phyloP scores from a whole-genome alignment of 2,113 vertebrate species.

The Corythaixoides concolor region DNA sequence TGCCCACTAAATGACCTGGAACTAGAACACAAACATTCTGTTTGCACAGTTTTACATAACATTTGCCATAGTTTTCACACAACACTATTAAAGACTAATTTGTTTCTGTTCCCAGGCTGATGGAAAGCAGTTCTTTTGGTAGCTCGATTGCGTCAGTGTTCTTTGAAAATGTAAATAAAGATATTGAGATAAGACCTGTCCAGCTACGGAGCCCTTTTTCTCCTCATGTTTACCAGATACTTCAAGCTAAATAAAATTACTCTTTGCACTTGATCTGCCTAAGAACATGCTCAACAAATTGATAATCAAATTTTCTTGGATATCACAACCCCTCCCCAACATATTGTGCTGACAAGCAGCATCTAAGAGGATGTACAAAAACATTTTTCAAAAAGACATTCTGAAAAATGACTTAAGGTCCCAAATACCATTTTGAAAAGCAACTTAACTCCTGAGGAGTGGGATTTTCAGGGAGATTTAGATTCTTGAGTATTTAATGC shows the following conservation, averaged over 20 bases:
- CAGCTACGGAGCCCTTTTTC: conserved; percentile 33
- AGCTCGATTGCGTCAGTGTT: conserved; percentile 54
- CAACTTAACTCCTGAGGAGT: not conserved
- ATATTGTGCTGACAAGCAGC: not conserved
- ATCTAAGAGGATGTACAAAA: not conserved
- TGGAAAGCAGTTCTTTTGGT: conserved; percentile 58
- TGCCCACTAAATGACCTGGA: conserved; percentile 60
- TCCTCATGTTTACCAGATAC: conserved; percentile 52
- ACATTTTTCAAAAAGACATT: not conserved
- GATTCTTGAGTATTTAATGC: not conserved
- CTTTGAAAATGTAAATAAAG: conserved; percentile 68
- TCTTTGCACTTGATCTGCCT: not conserved
- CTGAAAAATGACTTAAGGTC: not conserved
- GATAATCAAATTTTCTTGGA: not conserved
- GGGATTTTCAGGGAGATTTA: not conserved
- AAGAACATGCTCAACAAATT: not conserved
- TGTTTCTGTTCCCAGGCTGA: conserved; percentile 60
- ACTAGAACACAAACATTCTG: conserved; percentile 62
- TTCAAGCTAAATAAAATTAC: conserved; percentile 63
- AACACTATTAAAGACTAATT: conserved; percentile 53
- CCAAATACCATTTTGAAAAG: not conserved
- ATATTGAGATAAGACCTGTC: conserved; percentile 58
- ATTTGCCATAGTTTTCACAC: conserved; percentile 59
- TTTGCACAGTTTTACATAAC: conserved; percentile 65
- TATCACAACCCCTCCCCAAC: not conserved